Evolutionary conservation across 2,113 vertebrate species (phyloP).

Genomic region (Aspiorhynchus laticeps): DNA sequence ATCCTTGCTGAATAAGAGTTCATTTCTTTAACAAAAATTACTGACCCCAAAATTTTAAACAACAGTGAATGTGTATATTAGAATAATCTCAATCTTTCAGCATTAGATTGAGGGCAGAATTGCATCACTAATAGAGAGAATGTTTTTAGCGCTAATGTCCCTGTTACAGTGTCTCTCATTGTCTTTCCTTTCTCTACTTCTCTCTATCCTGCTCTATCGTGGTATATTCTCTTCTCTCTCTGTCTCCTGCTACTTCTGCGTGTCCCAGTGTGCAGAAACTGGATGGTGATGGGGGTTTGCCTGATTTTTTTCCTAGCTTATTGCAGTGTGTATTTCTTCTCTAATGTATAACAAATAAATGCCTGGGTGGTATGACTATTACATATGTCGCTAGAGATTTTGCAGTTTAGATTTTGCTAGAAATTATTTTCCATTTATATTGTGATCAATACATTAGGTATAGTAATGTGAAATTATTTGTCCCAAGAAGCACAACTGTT

Average conservation of each 20-base stretch:
- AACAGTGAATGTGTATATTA: no score
- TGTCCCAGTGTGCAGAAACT: slow-evolving; percentile 52
- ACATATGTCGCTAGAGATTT: neutral
- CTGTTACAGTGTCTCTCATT: neutral
- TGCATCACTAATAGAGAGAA: neutral
- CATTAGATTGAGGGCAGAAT: neutral
- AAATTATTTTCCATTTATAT: neutral
- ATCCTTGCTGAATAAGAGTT: no score
- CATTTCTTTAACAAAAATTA: no score
- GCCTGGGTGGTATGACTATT: neutral
- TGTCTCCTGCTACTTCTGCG: slow-evolving; percentile 26
- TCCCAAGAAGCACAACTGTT: neutral
- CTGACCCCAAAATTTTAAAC: no score
- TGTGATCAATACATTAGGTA: neutral
- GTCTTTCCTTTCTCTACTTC: neutral
- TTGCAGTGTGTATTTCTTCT: neutral
- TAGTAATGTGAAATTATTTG: neutral
- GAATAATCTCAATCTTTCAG: neutral
- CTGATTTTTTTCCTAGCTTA: slow-evolving; percentile 50
- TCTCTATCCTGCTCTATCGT: neutral
- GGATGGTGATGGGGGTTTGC: slow-evolving; percentile 40
- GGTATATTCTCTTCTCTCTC: slow-evolving; percentile 10
- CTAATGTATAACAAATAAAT: neutral
- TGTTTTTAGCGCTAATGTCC: neutral
- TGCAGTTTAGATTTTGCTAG: no score